Evolutionary conservation across 2,888 invertebrate genomes (phyloP), one percentile per base, ranked within the genome.

Genomic region (Apocheima hispidaria): DNA sequence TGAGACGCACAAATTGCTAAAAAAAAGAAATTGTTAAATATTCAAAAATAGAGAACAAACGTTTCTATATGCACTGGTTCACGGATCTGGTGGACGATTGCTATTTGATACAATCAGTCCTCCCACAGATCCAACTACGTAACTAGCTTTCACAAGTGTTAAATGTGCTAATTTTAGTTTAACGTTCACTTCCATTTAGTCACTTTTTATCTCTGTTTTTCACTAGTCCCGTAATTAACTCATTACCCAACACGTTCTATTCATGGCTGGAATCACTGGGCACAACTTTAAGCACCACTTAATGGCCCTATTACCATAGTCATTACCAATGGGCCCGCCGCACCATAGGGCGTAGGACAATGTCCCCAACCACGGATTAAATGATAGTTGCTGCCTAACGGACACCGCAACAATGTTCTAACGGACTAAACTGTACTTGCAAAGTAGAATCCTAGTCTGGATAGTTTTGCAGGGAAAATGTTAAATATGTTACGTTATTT

Each of bases 241-340:
- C 33, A 1, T 36, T 49, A 16, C 4, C 7, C 46, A n/a, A 3
- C 43, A 26, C 26, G 23, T 49, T 57, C 49, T 50, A 57, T 57
- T 50, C 57, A 50, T 50, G 35, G 40, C 35, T n/a, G 35, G 41
- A 50, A 57, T 50, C 57, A 41, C 57, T 26, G 55, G 40, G 33
- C 33, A 10, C 7, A 21, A 41, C 33, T 49, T 49, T 50, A 57
- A 57, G 57, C 18, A 35, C 49, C 41, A 57, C 50, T 50, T 50
- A 57, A 57, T 57, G 57, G 23, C 23, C 26, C 44, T 20, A 50
- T 57, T 57, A 50, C 50, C 57, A 50, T 57, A 50, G 50, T 26
- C 26, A 50, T 50, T 57, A 57, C 49, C 20, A 40, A 35, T 46
- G 30, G 18, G 16, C 44, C 28, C 44, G 9, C 20, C 28, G 38